Evolutionary conservation across 2,797 vertebrate species (phyloP).

Genomic region (Rhinoraja longicauda): DNA sequence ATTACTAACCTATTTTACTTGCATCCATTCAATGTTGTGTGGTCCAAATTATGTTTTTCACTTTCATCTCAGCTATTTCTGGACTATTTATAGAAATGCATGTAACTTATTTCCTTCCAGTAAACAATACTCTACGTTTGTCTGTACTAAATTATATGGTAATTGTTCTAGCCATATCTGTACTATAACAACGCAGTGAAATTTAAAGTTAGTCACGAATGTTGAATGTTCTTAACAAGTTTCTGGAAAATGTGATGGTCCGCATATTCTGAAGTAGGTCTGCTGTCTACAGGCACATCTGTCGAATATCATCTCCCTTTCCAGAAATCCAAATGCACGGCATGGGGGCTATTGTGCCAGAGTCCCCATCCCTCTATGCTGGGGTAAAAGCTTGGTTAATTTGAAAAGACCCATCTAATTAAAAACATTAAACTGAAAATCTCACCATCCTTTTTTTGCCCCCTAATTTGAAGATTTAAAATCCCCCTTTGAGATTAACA

Average conservation of each 20-base stretch:
- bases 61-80: not conserved
- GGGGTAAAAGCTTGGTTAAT: too few species aligned
- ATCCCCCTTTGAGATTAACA: too few species aligned
- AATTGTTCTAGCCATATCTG: not conserved
- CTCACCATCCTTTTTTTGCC: too few species aligned
- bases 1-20: not conserved
- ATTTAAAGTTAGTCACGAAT: not conserved
- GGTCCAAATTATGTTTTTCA: not conserved
- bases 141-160: not conserved
- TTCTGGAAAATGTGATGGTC: not conserved
- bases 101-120: not conserved
- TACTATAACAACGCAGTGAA: not conserved
- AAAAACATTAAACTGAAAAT: too few species aligned
- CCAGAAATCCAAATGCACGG: too few species aligned
- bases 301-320: too few species aligned
- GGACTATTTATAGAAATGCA: not conserved
- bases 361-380: too few species aligned
- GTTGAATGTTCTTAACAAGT: not conserved
- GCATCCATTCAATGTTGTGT: not conserved
- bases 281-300: not conserved
- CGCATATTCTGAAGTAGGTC: not conserved
- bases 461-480: too few species aligned
- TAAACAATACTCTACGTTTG: not conserved
- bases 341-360: too few species aligned
- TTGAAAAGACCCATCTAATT: too few species aligned